Conservation (phyloP, 2,797 vertebrate genomes). For the Molossus alvarezi region DNA sequence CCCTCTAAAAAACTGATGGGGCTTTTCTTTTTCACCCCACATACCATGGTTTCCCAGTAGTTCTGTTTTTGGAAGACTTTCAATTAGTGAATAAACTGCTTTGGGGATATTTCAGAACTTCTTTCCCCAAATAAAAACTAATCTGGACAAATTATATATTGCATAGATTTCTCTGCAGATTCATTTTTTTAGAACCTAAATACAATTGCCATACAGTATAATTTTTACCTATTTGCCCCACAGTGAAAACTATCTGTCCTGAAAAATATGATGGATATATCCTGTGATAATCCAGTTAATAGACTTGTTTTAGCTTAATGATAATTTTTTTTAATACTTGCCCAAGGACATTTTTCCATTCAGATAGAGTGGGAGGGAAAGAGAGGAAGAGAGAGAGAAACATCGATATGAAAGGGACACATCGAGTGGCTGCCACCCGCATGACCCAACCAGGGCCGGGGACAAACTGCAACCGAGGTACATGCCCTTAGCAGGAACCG, state of each 20-base stretch:
- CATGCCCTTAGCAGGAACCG: no score
- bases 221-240: constrained; percentile 67
- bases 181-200: constrained; percentile 82
- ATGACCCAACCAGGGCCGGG: no score
- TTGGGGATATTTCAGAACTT: constrained; percentile 81
- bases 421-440: no score
- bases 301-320: constrained; percentile 68
- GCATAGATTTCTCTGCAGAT: constrained; percentile 81
- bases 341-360: no score
- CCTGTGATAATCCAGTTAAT: constrained; percentile 81
- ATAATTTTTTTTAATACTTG: constrained; percentile 23
- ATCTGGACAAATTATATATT: constrained; percentile 81
- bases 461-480: no score
- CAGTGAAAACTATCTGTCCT: constrained; percentile 78
- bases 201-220: constrained; percentile 58
- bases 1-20: constrained; percentile 88
- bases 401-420: no score
- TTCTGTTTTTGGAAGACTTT: constrained; percentile 80
- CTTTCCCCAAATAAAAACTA: constrained; percentile 76
- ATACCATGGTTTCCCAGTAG: constrained; percentile 84
- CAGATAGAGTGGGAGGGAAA: no score
- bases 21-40: constrained; percentile 84
- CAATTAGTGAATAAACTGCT: constrained; percentile 79
- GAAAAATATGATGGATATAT: constrained; percentile 73
- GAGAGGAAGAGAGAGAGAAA: no score